phyloP scores from a whole-genome alignment of 2,797 vertebrate genomes.

The Catostomus latipinnis region DNA sequence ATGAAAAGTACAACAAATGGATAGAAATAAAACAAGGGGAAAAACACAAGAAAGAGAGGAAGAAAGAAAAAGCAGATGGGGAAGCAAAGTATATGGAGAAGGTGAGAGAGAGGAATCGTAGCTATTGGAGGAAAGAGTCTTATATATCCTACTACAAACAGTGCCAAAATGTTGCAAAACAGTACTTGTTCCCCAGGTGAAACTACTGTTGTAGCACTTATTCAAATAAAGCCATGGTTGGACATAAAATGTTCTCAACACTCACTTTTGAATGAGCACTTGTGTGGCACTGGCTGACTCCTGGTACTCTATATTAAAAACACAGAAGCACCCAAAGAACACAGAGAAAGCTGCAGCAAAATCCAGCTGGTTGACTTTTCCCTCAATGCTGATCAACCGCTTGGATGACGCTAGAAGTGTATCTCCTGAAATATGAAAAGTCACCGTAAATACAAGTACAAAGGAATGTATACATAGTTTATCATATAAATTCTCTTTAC shows the following conservation, averaged over 20 bases:
- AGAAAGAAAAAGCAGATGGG: too few species aligned
- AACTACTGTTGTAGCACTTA: too few species aligned
- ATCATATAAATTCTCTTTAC: slow-evolving; percentile 3
- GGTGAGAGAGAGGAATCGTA: too few species aligned
- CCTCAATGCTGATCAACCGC: slow-evolving; percentile 46
- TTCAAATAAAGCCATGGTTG: neutral
- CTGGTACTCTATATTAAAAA: slow-evolving; percentile 39
- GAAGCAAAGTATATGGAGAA: too few species aligned
- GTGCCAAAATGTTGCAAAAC: too few species aligned
- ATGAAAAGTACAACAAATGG: too few species aligned
- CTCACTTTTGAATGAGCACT: slow-evolving; percentile 38
- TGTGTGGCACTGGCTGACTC: slow-evolving; percentile 35
- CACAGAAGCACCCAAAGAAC: slow-evolving; percentile 38
- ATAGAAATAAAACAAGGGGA: too few species aligned
- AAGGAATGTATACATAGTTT: neutral
- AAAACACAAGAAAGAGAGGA: too few species aligned
- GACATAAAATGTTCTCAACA: slow-evolving; percentile 37
- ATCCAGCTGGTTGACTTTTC: slow-evolving; percentile 41
- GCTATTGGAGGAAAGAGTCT: too few species aligned
- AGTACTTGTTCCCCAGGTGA: too few species aligned
- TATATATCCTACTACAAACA: too few species aligned
- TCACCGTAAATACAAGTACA: neutral
- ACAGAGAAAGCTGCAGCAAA: slow-evolving; percentile 24
- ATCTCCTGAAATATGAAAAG: slow-evolving; percentile 36
- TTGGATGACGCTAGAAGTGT: slow-evolving; percentile 38